Conservation (phyloP, 2,797 vertebrate genomes). For the Scarus forsteni region DNA sequence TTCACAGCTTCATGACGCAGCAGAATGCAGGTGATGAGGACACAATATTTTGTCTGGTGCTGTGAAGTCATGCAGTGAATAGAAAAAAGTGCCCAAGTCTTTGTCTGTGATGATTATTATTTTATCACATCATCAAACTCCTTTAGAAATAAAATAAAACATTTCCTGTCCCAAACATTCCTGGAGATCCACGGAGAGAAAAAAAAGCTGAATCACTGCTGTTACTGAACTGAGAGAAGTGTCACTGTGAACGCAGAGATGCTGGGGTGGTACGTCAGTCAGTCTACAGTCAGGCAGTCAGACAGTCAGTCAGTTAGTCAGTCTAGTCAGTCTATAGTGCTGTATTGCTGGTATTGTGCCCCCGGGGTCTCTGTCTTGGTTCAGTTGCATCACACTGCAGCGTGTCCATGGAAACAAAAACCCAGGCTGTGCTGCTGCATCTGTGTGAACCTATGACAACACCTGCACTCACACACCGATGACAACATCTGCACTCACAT, state of each 20-base stretch:
- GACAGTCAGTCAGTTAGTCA: constrained; percentile 34
- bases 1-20: too few relatives aligned
- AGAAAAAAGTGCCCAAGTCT: too few relatives aligned
- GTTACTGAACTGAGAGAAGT: constrained; percentile 13
- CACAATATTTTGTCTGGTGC: too few relatives aligned
- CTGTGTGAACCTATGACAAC: constrained; percentile 63
- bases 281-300: constrained; percentile 6
- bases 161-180: constrained; percentile 40
- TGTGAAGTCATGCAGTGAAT: too few relatives aligned
- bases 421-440: constrained; percentile 77
- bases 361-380: constrained; percentile 61
- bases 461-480: constrained; percentile 67
- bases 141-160: not conserved
- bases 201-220: constrained; percentile 45
- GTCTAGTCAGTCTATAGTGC: too few relatives aligned
- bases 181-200: constrained; percentile 16
- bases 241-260: constrained; percentile 7
- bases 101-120: too few relatives aligned
- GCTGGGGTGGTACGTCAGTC: not conserved
- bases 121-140: too few relatives aligned
- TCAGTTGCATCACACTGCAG: constrained; percentile 76
- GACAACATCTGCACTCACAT: constrained; percentile 70
- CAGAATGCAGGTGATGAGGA: too few relatives aligned
- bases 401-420: constrained; percentile 87
- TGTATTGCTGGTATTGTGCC: constrained; percentile 43